phyloP scores from a whole-genome alignment of 2,797 vertebrate genomes.

The Trichosurus vulpecula region DNA sequence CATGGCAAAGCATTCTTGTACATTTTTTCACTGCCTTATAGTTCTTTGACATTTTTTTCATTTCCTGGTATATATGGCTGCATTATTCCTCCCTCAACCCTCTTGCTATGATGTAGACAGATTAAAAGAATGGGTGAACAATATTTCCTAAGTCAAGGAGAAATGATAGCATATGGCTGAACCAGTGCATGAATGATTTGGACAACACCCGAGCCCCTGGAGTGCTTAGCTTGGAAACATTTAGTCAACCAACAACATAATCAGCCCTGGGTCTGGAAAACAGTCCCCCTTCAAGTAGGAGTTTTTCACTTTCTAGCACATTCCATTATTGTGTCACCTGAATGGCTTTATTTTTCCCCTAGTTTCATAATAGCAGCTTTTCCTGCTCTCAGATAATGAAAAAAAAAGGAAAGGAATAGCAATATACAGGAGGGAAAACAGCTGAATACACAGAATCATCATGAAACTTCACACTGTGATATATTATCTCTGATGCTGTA shows the following conservation, averaged over 20 bases:
- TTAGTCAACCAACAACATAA: not conserved
- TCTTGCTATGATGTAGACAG: not conserved
- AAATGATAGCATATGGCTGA: constrained; percentile 32
- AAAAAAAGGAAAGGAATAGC: constrained; percentile 56
- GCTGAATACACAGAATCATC: constrained; percentile 75
- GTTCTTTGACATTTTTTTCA: constrained; percentile 46
- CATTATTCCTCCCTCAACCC: not conserved
- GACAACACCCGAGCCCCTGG: fast-evolving
- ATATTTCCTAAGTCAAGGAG: not conserved
- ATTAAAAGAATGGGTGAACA: not conserved
- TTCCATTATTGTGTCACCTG: constrained; percentile 52
- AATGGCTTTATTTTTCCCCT: not conserved
- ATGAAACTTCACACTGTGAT: constrained; percentile 77
- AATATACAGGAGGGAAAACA: constrained; percentile 56
- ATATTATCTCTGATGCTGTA: constrained; percentile 70
- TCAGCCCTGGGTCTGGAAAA: not conserved
- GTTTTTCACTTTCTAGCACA: constrained; percentile 34
- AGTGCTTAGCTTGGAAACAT: not conserved
- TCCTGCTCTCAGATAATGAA: constrained; percentile 73
- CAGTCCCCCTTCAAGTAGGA: not conserved
- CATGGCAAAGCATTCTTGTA: not conserved
- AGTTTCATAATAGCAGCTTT: constrained; percentile 55
- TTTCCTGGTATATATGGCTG: fast-evolving
- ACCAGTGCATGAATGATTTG: not conserved
- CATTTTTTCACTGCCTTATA: constrained; percentile 39